Evolutionary conservation across 2,888 invertebrate species (phyloP).

Genomic region (Listrodromus nycthemerus): DNA sequence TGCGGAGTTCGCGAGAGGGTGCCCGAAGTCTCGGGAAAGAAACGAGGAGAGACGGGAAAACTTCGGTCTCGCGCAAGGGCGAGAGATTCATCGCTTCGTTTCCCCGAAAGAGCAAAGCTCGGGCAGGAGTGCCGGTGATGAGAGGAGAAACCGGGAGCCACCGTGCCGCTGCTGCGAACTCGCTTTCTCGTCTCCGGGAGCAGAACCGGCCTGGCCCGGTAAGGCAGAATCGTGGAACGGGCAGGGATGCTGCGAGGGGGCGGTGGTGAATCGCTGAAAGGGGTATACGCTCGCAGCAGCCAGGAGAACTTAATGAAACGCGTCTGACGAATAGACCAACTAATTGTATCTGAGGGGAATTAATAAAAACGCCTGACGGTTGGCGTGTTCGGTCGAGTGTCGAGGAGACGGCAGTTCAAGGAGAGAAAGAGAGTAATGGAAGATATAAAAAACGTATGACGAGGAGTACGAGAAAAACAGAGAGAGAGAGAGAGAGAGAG

Average conservation of each 20-base stretch:
- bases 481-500: no score
- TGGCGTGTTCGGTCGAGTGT: constrained; percentile 63
- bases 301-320: constrained; percentile 83
- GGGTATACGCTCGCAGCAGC: constrained; percentile 55
- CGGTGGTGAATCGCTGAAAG: constrained; percentile 43
- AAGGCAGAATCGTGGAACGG: constrained; percentile 37
- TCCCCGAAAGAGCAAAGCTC: constrained; percentile 61
- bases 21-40: constrained; percentile 20
- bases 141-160: constrained; percentile 14
- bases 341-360: constrained; percentile 84
- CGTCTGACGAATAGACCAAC: constrained; percentile 84
- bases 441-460: constrained; percentile 4
- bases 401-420: constrained; percentile 24
- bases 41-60: constrained; percentile 32
- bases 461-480: constrained; percentile 10
- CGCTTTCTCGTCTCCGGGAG: constrained; percentile 41
- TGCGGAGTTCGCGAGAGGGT: constrained; percentile 2
- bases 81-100: constrained; percentile 61
- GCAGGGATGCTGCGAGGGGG: constrained; percentile 25
- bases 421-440: background rate
- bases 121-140: constrained; percentile 72
- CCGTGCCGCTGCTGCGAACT: constrained; percentile 32
- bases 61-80: constrained; percentile 22
- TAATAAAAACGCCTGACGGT: constrained; percentile 83
- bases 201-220: constrained; percentile 28